A percentile compares a stretch with the other conserved stretches of the same genome.
These are phyloP conservation scores for Carassius carassius DNA, from an alignment of 2,113 vertebrate species.

Conservation along the genomic window DNA sequence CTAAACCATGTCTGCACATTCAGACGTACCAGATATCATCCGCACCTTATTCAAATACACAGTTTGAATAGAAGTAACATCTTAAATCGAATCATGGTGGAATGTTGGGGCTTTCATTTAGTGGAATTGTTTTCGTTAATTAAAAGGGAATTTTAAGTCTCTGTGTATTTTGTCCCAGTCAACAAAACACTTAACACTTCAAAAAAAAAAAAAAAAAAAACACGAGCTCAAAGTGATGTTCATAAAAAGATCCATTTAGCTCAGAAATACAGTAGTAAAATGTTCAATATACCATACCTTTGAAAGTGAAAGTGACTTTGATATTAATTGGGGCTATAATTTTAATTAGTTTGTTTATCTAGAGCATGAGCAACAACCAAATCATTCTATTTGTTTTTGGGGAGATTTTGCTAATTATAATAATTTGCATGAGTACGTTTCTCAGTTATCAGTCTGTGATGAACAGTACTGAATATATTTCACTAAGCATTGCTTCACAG, in stretches of 20 bases:
- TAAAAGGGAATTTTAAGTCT: background rate
- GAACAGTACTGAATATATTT: background rate
- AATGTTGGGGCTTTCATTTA: constrained; percentile 12
- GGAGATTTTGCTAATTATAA: background rate
- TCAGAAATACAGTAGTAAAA: background rate
- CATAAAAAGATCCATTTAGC: background rate
- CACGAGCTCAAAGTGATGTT: background rate
- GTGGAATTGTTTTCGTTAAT: constrained; percentile 16
- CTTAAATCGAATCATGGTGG: background rate
- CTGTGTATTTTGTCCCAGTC: background rate
- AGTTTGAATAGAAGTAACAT: background rate
- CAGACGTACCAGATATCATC: constrained; percentile 4
- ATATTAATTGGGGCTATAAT: background rate
- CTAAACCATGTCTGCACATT: constrained; percentile 12
- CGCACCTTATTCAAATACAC: constrained; percentile 14
- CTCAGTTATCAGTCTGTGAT: background rate
- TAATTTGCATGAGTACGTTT: background rate
- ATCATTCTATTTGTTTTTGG: background rate
- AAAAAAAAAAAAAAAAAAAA: no score
- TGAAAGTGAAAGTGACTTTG: background rate
- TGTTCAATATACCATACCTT: background rate
- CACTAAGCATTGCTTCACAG: background rate
- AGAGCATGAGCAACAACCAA: background rate
- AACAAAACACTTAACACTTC: background rate
- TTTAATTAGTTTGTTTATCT: background rate